Evolutionary conservation across 2,113 vertebrate species (phyloP).

Genomic region (Saiga tatarica): DNA sequence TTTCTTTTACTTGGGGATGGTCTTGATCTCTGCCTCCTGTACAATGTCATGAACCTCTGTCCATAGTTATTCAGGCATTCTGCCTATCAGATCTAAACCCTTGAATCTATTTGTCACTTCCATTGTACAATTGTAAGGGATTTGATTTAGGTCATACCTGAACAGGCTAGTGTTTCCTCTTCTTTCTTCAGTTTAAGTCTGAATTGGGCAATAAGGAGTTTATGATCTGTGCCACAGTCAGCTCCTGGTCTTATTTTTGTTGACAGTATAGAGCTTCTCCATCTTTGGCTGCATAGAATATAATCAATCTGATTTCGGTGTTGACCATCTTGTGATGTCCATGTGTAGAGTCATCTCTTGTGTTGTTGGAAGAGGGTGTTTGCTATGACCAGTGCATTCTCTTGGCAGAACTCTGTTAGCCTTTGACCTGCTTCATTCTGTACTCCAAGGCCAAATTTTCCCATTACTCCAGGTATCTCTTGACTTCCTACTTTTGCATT

Average conservation of each 20-base stretch:
- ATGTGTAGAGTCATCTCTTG: neutral
- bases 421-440: neutral
- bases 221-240: neutral
- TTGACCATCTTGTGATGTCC: neutral
- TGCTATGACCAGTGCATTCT: neutral
- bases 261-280: accelerated
- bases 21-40: neutral
- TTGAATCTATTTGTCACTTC: neutral
- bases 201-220: neutral
- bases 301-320: neutral
- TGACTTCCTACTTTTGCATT: neutral
- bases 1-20: neutral
- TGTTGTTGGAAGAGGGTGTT: neutral
- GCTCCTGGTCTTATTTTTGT: neutral
- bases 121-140: neutral
- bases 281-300: neutral
- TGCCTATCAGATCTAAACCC: neutral
- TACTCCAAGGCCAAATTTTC: neutral
- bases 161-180: neutral
- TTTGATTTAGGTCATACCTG: neutral
- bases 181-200: neutral
- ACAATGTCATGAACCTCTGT: neutral
- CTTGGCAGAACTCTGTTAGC: neutral
- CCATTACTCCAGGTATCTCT: neutral
- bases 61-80: neutral